Evolutionary conservation across 2,888 invertebrate genomes (phyloP).

Genomic region (Rotaria sp.): DNA sequence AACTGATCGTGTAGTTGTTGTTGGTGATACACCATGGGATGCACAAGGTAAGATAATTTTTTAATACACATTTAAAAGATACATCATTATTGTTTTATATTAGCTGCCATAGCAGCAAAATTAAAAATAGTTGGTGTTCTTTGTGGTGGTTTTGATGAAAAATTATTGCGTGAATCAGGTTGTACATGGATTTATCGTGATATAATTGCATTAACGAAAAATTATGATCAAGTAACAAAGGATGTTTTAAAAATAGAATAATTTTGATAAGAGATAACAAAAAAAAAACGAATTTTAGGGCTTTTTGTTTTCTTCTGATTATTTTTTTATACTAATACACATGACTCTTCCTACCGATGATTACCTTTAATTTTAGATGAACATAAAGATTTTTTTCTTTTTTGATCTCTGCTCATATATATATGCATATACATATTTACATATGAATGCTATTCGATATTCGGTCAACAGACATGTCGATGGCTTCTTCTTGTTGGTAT

Average conservation of each 20-base stretch:
- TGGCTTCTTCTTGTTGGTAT: neutral
- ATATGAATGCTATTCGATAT: slow-evolving; percentile 18
- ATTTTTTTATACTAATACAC: neutral
- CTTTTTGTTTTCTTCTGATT: no score
- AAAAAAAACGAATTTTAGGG: no score
- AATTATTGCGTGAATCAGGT: neutral
- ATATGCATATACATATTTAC: neutral
- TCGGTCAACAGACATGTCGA: slow-evolving; percentile 7
- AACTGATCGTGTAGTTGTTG: neutral
- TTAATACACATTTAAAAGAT: neutral
- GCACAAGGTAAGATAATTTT: neutral
- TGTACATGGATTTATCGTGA: neutral
- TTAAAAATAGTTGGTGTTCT: neutral
- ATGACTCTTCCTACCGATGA: neutral
- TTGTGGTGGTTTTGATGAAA: neutral
- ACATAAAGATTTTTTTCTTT: neutral
- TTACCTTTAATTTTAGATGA: neutral
- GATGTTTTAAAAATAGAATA: neutral
- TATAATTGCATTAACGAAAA: neutral
- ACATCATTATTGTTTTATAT: neutral
- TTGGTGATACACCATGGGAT: slow-evolving; percentile 29
- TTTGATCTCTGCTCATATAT: neutral
- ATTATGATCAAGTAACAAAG: neutral
- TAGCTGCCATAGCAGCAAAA: neutral
- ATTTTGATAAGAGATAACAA: no score